Evolutionary conservation across 2,888 invertebrate genomes (phyloP).

Genomic region (Sialis fuliginosa): DNA sequence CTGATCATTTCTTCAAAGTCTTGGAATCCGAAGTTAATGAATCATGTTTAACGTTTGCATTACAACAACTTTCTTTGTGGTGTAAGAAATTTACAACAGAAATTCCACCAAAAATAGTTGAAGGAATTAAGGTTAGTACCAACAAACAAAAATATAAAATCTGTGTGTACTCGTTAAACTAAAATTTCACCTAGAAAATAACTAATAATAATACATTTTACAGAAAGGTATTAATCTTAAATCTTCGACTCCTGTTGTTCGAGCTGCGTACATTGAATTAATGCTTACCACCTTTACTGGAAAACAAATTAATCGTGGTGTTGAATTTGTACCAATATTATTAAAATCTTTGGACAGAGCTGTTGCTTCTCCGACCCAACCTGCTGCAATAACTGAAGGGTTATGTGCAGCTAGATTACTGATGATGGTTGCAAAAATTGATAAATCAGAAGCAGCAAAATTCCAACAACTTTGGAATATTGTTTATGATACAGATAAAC

Average conservation of each 20-base stretch:
- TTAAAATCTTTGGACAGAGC: constrained; percentile 59
- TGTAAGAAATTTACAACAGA: constrained; percentile 42
- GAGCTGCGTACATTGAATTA: constrained; percentile 63
- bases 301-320: constrained; percentile 27
- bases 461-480: constrained; percentile 46
- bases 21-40: constrained; percentile 84
- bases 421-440: constrained; percentile 38
- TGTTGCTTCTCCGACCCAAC: constrained; percentile 53
- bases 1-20: constrained; percentile 53
- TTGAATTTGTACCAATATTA: constrained; percentile 40
- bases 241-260: constrained; percentile 56
- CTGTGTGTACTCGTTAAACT: too few relatives aligned
- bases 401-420: constrained; percentile 49
- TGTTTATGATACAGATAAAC: constrained; percentile 57
- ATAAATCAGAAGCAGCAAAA: constrained; percentile 27
- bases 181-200: too few relatives aligned
- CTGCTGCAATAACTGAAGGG: constrained; percentile 49
- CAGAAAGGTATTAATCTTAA: constrained; percentile 55
- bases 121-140: constrained; percentile 35
- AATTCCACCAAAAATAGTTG: constrained; percentile 44
- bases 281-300: constrained; percentile 45
- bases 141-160: not conserved
- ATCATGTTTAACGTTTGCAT: constrained; percentile 63
- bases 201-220: not conserved
- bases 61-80: constrained; percentile 73